Evolutionary conservation across 1,140 invertebrate genomes (phyloP), one percentile per base, ranked within the genome.

Genomic region (Sitodiplosis mosellana): DNA sequence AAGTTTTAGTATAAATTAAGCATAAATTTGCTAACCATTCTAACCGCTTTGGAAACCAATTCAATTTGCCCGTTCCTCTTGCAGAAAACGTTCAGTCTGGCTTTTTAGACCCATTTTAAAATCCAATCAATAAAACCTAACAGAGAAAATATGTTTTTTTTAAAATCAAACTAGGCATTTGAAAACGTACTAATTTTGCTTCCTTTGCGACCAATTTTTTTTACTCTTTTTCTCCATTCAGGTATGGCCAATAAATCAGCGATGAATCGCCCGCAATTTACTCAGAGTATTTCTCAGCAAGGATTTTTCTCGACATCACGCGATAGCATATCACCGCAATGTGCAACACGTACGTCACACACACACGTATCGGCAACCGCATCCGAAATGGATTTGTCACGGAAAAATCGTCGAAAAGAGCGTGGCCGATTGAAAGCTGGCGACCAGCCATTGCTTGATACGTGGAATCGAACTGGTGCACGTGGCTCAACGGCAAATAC

Each of bases 311-410:
- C 80, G 56, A 80, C 78, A 51, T 81, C 78, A 51, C 70, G 78
- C 51, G 81, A 85, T 56, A 83, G 80, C 53, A 72, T 83, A 56
- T 77, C 49, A 55, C 61, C 60, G 61, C 59, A 82, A 60, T 74
- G 78, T 50, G 77, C 54, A 51, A 59, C 61, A 53, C 51, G 59
- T 54, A 62, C 62, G 51, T 60, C 59, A 47, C 62, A 64, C 53
- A 57, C 62, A 48, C 76, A 54, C 77, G 77, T 70, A 73, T 77
- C 56, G 78, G 78, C 65, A 62, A 71, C 70, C 52, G 76, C 76
- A 48, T 83, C 80, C 56, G 81, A 83, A 65, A 72, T 83, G 60
- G 81, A 83, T 65, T 69, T 83, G 51, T 75, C 74, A 61, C 71
- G 70, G 51, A 77, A 78, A 63, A 67, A 73, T 54, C 67, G 75